These are phyloP conservation scores for Lycophotia porphyrea DNA, from an alignment of 2,888 invertebrate genomes.

Conservation along the genomic window DNA sequence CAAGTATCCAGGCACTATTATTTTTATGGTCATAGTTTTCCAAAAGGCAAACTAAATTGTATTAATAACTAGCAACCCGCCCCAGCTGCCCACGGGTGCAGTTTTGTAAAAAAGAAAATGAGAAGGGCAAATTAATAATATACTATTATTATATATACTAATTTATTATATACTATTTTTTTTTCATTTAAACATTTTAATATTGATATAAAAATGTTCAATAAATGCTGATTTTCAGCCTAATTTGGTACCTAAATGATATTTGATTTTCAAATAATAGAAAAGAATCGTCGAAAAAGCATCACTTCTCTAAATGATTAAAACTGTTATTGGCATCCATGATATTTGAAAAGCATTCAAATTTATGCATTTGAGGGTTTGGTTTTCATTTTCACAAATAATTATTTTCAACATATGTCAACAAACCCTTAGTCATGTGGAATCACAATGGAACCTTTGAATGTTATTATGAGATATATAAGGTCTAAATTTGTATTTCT, in stretches of 20 bases:
- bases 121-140: too few species aligned
- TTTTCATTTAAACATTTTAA: too few species aligned
- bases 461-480: constrained; percentile 22
- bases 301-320: not conserved
- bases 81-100: not conserved
- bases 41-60: not conserved
- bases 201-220: not conserved
- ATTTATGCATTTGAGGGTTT: not conserved
- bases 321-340: not conserved
- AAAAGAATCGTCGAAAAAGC: not conserved
- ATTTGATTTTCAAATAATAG: not conserved
- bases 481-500: constrained; percentile 15
- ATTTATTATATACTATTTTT: too few species aligned
- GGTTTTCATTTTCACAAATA: not conserved
- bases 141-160: too few species aligned
- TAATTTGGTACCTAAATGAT: not conserved
- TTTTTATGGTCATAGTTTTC: not conserved
- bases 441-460: constrained; percentile 44
- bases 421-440: constrained; percentile 36
- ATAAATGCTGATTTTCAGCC: not conserved
- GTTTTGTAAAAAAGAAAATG: not conserved
- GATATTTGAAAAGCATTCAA: not conserved
- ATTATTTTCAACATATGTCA: constrained; percentile 35
- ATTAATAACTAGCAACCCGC: not conserved
- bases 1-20: not conserved